phyloP scores from a whole-genome alignment of 2,113 vertebrate species.

The Erinaceus europaeus region DNA sequence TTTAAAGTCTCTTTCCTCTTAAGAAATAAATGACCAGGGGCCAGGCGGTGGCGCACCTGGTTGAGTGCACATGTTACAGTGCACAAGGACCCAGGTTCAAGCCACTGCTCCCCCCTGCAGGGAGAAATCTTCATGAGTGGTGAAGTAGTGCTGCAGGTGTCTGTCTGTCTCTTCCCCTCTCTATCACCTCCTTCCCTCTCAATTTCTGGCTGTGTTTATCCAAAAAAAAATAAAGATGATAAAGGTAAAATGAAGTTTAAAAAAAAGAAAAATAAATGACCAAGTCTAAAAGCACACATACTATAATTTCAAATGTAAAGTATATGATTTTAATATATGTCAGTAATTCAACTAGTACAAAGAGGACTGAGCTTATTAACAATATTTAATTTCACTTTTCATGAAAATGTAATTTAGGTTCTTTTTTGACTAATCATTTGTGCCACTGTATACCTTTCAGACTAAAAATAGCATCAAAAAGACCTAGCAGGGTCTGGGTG shows the following conservation, averaged over 20 bases:
- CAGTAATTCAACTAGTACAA: neutral
- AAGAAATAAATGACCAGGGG: neutral
- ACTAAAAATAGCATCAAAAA: slow-evolving; percentile 16
- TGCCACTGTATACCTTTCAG: neutral
- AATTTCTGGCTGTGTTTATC: too few species aligned
- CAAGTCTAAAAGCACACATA: neutral
- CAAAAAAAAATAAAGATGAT: too few species aligned
- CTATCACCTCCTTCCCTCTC: too few species aligned
- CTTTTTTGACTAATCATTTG: slow-evolving; percentile 18
- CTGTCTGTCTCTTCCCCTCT: too few species aligned
- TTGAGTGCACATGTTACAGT: too few species aligned
- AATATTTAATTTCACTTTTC: slow-evolving; percentile 33
- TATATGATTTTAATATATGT: neutral
- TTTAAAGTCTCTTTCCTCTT: neutral
- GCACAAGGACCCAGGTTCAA: too few species aligned
- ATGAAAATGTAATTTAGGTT: slow-evolving; percentile 3
- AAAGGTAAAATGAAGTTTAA: too few species aligned
- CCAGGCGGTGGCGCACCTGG: too few species aligned
- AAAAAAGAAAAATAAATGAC: neutral
- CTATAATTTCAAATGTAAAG: slow-evolving; percentile 17
- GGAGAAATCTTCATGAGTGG: too few species aligned
- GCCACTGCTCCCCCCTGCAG: too few species aligned
- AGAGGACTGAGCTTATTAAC: neutral
- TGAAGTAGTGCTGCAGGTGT: too few species aligned
- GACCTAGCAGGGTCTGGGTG: too few species aligned